phyloP scores from a whole-genome alignment of 2,888 invertebrate genomes.

The Himalopsyche kuldschensis region DNA sequence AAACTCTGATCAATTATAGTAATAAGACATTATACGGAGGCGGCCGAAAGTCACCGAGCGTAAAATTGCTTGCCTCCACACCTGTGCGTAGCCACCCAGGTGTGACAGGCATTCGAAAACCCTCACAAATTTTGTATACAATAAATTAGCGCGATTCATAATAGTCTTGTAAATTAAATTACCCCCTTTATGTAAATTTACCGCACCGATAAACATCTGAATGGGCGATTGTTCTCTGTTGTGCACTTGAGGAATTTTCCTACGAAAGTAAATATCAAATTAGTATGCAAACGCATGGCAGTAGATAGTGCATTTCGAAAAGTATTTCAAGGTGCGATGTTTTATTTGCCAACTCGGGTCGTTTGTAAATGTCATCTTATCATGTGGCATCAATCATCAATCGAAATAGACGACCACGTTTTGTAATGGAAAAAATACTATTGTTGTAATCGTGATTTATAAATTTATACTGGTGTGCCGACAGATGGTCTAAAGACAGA shows the following conservation, averaged over 20 bases:
- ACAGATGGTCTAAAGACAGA: too few species aligned
- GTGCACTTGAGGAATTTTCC: neutral
- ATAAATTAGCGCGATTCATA: neutral
- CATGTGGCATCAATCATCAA: too few species aligned
- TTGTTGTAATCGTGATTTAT: too few species aligned
- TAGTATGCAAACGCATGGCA: conserved; percentile 19
- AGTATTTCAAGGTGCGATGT: too few species aligned
- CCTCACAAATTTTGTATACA: neutral
- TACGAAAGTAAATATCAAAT: neutral
- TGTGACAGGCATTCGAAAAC: neutral
- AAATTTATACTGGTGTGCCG: too few species aligned
- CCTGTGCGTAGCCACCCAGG: neutral
- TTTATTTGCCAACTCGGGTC: too few species aligned
- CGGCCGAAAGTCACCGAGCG: conserved; percentile 8
- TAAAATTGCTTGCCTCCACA: conserved; percentile 12
- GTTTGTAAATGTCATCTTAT: too few species aligned
- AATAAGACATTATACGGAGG: neutral
- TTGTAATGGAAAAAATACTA: too few species aligned
- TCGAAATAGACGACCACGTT: too few species aligned
- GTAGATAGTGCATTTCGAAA: neutral
- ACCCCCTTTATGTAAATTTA: neutral
- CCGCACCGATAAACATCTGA: neutral
- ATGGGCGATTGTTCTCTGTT: neutral
- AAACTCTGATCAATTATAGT: neutral
- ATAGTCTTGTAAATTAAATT: neutral